Conservation (phyloP, 2,113 vertebrate genomes). For the Tragelaphus strepsiceros region DNA sequence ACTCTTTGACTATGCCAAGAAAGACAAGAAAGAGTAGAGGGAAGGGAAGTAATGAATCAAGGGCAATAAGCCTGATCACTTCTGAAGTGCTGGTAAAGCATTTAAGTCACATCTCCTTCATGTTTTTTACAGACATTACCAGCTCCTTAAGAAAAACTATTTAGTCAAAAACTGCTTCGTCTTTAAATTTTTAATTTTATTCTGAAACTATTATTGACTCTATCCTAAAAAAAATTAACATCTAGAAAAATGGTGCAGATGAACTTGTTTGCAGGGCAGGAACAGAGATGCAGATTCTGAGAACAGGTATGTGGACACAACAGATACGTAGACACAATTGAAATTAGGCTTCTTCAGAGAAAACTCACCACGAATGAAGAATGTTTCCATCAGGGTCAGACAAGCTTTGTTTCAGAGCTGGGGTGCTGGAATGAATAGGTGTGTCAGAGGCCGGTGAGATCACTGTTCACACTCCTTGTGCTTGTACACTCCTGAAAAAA, state of each 20-base stretch:
- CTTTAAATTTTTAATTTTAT: background rate
- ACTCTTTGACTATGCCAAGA: background rate
- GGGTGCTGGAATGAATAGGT: background rate
- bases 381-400: too few relatives aligned
- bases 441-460: background rate
- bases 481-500: background rate
- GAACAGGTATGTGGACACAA: background rate
- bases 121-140: background rate
- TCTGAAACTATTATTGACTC: background rate
- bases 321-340: accelerated
- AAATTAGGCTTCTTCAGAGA: background rate
- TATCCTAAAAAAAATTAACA: background rate
- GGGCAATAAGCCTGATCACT: background rate
- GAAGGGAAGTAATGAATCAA: background rate
- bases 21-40: background rate
- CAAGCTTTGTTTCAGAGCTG: background rate
- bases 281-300: background rate
- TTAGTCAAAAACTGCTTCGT: background rate
- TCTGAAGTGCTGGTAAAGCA: background rate
- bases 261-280: background rate
- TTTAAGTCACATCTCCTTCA: too few relatives aligned
- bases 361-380: background rate
- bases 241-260: background rate
- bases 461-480: background rate
- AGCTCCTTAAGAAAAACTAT: background rate